These are phyloP conservation scores for Pseudeuparius sepicola DNA, from an alignment of 2,888 invertebrate genomes.

Conservation along the genomic window DNA sequence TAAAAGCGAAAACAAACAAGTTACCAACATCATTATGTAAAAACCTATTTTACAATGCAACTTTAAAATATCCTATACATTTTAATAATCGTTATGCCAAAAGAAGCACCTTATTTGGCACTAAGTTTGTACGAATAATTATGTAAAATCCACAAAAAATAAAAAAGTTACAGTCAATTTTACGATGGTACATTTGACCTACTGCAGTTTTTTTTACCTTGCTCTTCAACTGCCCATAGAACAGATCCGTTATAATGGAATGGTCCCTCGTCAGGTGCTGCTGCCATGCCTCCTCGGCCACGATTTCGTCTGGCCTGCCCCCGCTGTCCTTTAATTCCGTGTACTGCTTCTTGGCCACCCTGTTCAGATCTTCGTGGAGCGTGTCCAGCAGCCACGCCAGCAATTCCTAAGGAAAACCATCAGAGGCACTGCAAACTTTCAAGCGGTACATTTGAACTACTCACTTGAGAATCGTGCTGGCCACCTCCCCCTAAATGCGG, in stretches of 20 bases:
- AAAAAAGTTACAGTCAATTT: too few species aligned
- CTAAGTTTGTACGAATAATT: too few species aligned
- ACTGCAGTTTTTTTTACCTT: too few species aligned
- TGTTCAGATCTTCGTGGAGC: conserved; percentile 84
- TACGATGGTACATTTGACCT: too few species aligned
- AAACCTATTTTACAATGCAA: too few species aligned
- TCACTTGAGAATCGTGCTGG: conserved; percentile 80
- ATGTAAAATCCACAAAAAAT: too few species aligned
- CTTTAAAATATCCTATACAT: too few species aligned
- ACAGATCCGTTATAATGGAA: conserved; percentile 81
- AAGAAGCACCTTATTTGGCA: too few species aligned
- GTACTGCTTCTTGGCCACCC: conserved; percentile 62
- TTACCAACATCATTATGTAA: too few species aligned
- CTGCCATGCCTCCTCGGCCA: conserved; percentile 72
- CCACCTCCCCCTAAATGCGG: conserved; percentile 76
- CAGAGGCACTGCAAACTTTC: neutral
- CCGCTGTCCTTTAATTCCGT: conserved; percentile 65
- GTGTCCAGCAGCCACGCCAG: conserved; percentile 86
- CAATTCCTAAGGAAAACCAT: conserved; percentile 55
- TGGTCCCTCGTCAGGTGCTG: conserved; percentile 73
- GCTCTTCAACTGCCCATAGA: conserved; percentile 87
- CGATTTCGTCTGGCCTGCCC: conserved; percentile 63
- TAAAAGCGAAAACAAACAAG: too few species aligned
- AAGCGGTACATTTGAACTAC: too few species aligned
- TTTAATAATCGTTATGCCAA: too few species aligned